These are phyloP conservation scores for Diadumene lineata DNA, from an alignment of 92 coral and sea anemone species.

Conservation along the genomic window DNA sequence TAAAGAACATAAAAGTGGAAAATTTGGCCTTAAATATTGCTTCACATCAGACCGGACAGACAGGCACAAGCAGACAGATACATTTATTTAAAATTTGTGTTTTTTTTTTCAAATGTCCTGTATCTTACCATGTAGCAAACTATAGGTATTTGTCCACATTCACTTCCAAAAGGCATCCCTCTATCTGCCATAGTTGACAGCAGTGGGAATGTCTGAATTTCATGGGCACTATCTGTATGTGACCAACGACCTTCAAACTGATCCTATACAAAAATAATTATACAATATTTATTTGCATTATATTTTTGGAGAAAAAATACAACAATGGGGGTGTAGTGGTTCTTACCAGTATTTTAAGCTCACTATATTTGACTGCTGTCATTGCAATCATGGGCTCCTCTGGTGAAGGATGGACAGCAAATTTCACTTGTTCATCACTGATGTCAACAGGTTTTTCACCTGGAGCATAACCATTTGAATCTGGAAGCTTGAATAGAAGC, in stretches of 20 bases:
- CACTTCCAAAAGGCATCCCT: constrained; percentile 85
- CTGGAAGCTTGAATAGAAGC: constrained; percentile 82
- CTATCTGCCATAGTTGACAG: constrained; percentile 79
- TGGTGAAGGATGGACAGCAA: constrained; percentile 77
- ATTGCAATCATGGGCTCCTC: constrained; percentile 88
- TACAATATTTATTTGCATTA: no score
- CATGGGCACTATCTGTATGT: constrained; percentile 42
- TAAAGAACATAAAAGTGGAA: no score
- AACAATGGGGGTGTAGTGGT: no score
- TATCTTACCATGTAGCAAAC: constrained; percentile 89
- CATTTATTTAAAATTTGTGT: no score
- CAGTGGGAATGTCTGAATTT: constrained; percentile 59
- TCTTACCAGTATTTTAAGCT: constrained; percentile 75
- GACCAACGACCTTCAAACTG: constrained; percentile 67
- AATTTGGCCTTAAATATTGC: no score
- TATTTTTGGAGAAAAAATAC: no score
- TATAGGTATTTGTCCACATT: constrained; percentile 85
- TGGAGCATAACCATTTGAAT: constrained; percentile 58
- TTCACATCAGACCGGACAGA: no score
- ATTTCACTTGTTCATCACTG: constrained; percentile 62
- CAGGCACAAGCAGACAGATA: no score
- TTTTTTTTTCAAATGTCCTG: no score
- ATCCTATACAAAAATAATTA: no score
- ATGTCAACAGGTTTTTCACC: constrained; percentile 54
- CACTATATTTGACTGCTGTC: constrained; percentile 64